Evolutionary conservation across 2,888 invertebrate species (phyloP), one percentile per base, ranked within the genome.

Genomic region (Meteorus cinctellus): DNA sequence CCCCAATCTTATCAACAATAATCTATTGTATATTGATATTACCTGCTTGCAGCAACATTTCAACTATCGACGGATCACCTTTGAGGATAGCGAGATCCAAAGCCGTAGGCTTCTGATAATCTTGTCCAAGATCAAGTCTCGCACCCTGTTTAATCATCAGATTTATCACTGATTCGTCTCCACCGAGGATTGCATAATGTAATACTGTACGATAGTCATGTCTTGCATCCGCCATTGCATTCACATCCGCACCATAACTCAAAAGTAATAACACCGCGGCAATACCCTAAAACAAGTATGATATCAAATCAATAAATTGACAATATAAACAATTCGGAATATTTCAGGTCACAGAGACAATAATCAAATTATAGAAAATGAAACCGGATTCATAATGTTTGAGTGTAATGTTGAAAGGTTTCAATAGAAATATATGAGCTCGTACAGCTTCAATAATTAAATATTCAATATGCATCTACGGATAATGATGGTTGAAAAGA

Each of bases 201-300:
- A 98, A 91, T 2, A 97, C 96, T 2, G 96, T 96, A 76, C 97
- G 92, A 86, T 93, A 95, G 86, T 97, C 97, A 86, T 97, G 96
- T 77, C 96, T 91, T n/a, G 94, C 94, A 84, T 96, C 95, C 0
- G 96, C 94, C 91, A 95, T 94, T 4, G 95, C 95, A 89, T 97
- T 97, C 1, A 97, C 94, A 84, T 97, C 94, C 0, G 97, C 97
- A 0, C 96, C 96, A 86, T 94, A 92, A 82, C 94, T 94, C 81
- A 97, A 90, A 48, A 97, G 91, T 14, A 96, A 90, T 74, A 96
- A 90, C 0, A 95, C 95, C 0, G 95, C 93, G 70, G 95, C 93
- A 88, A 95, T 93, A 72, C 95, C 94, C 94, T 95, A 89, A 16
- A 88, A 84, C 79, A 59, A 8, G 36, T 60, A 27, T n/a, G 8